These are phyloP conservation scores for Cephus pygmeus DNA, from an alignment of 2,888 invertebrate species.

Conservation along the genomic window DNA sequence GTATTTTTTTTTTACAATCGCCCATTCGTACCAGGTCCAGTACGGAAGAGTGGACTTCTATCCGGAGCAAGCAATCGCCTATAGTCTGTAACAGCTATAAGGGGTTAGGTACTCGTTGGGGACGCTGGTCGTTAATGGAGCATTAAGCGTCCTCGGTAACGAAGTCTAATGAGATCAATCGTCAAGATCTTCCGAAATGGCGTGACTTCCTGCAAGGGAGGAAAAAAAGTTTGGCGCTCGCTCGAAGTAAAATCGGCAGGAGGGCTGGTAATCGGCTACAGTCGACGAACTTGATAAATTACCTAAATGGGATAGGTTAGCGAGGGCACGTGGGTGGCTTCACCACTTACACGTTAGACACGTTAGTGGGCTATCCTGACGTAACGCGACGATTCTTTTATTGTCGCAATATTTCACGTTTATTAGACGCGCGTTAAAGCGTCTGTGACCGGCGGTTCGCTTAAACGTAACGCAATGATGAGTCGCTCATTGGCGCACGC, in stretches of 20 bases:
- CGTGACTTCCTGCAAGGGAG: neutral
- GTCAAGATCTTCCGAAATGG: slow-evolving; percentile 9
- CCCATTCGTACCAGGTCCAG: neutral
- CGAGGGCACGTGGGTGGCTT: neutral
- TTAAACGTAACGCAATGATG: slow-evolving; percentile 28
- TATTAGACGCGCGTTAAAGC: slow-evolving; percentile 45
- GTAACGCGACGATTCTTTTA: slow-evolving; percentile 38
- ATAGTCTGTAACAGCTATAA: neutral
- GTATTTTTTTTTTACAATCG: neutral
- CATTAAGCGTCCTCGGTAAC: slow-evolving; percentile 3
- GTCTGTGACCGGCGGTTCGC: slow-evolving; percentile 42
- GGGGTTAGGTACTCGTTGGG: neutral
- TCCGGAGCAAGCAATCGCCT: neutral
- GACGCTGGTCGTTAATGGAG: neutral
- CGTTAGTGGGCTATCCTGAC: neutral
- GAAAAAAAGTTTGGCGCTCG: neutral
- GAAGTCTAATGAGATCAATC: slow-evolving; percentile 18
- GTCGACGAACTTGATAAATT: neutral
- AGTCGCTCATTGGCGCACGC: neutral
- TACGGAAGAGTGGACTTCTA: neutral
- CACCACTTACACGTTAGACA: neutral
- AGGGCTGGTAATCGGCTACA: neutral
- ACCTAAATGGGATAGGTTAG: neutral
- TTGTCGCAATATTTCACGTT: slow-evolving; percentile 50
- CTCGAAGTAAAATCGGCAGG: neutral